Conservation (phyloP, 2,113 vertebrate species). For the Crotalus helleri region DNA sequence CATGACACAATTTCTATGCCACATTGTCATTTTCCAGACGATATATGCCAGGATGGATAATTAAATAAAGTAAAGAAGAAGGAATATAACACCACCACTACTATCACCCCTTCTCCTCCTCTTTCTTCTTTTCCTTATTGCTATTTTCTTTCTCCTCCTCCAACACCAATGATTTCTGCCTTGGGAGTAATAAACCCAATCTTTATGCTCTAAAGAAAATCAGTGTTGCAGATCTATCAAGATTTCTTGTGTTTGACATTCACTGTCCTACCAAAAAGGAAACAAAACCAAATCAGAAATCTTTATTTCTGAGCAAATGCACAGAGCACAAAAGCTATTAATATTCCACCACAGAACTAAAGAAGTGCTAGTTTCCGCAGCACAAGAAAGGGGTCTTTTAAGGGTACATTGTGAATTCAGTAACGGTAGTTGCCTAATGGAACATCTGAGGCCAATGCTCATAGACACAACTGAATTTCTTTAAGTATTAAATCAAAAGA, state of each 20-base stretch:
- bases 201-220: not conserved
- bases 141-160: not conserved
- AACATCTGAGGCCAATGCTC: not conserved
- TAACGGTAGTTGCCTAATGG: not conserved
- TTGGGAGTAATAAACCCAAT: not conserved
- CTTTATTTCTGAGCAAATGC: constrained; percentile 8
- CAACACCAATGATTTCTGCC: too few species aligned
- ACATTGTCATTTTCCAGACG: not conserved
- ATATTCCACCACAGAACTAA: constrained; percentile 1
- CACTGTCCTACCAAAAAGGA: not conserved
- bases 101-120: not conserved
- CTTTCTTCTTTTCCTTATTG: not conserved
- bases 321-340: not conserved
- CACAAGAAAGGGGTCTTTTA: constrained; percentile 17
- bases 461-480: constrained; percentile 5
- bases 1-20: not conserved
- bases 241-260: not conserved
- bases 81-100: not conserved
- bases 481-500: not conserved
- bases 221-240: not conserved
- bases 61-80: not conserved
- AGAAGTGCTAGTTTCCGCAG: not conserved
- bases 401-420: constrained; percentile 15
- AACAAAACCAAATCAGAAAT: not conserved
- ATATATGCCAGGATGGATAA: not conserved